Base-by-base conservation (phyloP, 2,113 vertebrate species). In the Indicator maculatus region DNA sequence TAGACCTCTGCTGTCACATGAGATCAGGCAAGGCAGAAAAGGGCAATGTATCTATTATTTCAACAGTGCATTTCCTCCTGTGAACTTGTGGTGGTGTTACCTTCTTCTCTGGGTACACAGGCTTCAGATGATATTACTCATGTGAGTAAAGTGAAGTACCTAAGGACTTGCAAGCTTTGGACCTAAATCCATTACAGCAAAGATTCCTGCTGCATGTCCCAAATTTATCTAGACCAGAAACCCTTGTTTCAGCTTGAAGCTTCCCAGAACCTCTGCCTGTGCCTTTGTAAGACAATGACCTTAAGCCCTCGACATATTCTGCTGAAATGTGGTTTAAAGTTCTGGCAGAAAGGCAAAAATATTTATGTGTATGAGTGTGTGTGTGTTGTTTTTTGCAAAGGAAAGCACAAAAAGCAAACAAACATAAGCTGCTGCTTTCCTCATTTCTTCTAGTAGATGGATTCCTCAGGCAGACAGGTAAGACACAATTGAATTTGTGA, bases 401-500 rank as follows among this genome's bases (percentile, higher is more conserved):
- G 47, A 90, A 91, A 89, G 6, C 9, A 61, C 69, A 91, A 80
- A 36, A 36, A 36, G 36, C 52, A 91, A 94, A 81, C 72, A 95
- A 95, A 61, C 44, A 91, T 90, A 91, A 97, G 88, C 88, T 94
- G 83, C 94, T 92, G 94, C 90, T 78, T 91, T 95, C 93, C 86
- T 73, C 76, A 33, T 63, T 93, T 93, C 84, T 95, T 90, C 93
- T 96, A 88, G 80, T 86, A 90, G 86, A 95, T 41, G 63, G 86
- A 90, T 97, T 97, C 94, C 90, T 96, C 19, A 0, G 88, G 87
- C 90, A 95, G 96, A 97, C 96, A 97, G 92, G 95, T 97, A 93
- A 92, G 95, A 97, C 93, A 93, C 91, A 86, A 94, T 52, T 96
- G 96, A 93, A 75, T 90, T 93, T 94, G 90, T 95, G 96, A 97